Evolutionary conservation across 1,140 invertebrate genomes (phyloP).

Genomic region (Maconellicoccus hirsutus): DNA sequence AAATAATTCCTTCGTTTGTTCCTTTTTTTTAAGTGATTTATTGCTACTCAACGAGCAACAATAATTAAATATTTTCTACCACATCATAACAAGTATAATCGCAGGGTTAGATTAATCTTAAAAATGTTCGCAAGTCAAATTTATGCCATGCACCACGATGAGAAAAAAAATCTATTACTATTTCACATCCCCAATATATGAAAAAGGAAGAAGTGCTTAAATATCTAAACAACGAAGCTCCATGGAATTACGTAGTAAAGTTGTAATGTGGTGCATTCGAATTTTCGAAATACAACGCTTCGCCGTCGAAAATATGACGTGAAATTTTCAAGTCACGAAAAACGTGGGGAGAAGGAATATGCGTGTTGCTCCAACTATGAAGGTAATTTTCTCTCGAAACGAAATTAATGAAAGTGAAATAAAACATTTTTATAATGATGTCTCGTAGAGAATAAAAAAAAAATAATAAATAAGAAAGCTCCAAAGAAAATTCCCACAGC

Average conservation of each 20-base stretch:
- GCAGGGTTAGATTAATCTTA: too few species aligned
- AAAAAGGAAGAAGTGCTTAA: background rate
- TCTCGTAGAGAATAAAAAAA: background rate
- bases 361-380: too few species aligned
- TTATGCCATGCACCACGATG: too few species aligned
- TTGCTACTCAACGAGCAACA: too few species aligned
- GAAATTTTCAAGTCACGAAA: background rate
- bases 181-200: too few species aligned
- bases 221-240: background rate
- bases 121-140: too few species aligned
- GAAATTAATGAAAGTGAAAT: background rate
- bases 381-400: constrained; percentile 4
- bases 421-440: constrained; percentile 10
- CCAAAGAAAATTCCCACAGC: background rate
- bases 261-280: background rate
- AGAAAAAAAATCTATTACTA: too few species aligned
- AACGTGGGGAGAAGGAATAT: too few species aligned
- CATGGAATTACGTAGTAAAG: background rate
- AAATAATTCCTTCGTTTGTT: too few species aligned
- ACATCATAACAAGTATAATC: too few species aligned
- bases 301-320: background rate
- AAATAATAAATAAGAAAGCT: background rate
- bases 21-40: too few species aligned
- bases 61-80: too few species aligned
- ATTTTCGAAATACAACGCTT: background rate